Percentiles rank a stretch among this genome's conserved stretches.
Conservation (phyloP, 1,140 invertebrate species). For the Sycobia sp. region DNA sequence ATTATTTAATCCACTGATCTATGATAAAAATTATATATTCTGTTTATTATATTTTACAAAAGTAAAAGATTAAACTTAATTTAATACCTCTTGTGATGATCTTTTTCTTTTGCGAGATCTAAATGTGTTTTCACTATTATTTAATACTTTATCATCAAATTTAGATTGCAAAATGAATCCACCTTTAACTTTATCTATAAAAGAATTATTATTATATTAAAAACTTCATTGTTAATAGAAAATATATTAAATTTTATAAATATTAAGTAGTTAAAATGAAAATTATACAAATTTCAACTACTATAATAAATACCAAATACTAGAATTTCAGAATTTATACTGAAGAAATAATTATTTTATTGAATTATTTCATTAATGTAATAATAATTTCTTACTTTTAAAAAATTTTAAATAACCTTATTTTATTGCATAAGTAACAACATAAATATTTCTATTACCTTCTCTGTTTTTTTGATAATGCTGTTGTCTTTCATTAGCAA, state of each 20-base stretch:
- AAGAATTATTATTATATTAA: background rate
- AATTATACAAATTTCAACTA: background rate
- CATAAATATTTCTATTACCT: slow-evolving; percentile 11
- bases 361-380: no score
- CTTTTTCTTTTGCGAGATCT: slow-evolving; percentile 48
- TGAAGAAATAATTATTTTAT: no score
- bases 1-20: slow-evolving; percentile 28
- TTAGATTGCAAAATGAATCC: slow-evolving; percentile 21
- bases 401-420: background rate
- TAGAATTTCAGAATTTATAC: slow-evolving; percentile 3
- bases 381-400: no score
- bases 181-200: slow-evolving; percentile 29
- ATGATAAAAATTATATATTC: background rate
- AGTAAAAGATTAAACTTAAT: slow-evolving; percentile 1
- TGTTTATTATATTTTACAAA: background rate
- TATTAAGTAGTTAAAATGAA: background rate
- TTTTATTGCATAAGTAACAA: background rate
- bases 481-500: slow-evolving; percentile 60
- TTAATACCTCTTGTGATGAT: slow-evolving; percentile 40
- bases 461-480: slow-evolving; percentile 45
- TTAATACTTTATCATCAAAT: slow-evolving; percentile 33
- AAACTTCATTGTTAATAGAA: background rate
- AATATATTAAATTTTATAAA: background rate
- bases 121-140: slow-evolving; percentile 32
- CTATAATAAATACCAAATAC: background rate